Evolutionary conservation across 2,888 invertebrate genomes (phyloP).

Genomic region (Thereva nobilitata): DNA sequence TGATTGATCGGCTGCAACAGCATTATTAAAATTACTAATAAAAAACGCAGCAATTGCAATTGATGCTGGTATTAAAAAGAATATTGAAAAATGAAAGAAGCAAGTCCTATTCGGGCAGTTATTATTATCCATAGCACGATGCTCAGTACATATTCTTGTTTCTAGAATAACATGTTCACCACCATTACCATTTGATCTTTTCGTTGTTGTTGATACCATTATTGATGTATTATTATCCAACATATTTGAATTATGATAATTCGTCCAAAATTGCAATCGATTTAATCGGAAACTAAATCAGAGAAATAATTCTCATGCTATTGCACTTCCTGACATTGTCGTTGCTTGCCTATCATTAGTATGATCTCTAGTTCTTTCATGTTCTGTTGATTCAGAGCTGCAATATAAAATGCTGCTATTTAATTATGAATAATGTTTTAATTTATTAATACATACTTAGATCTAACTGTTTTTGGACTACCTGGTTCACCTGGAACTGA

Average conservation of each 20-base stretch:
- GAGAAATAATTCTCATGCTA: constrained; percentile 61
- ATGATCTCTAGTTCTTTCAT: constrained; percentile 56
- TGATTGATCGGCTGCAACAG: constrained; percentile 4
- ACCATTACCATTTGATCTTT: not conserved
- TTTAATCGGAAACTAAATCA: constrained; percentile 57
- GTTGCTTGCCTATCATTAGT: constrained; percentile 58
- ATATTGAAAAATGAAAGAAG: constrained; percentile 32
- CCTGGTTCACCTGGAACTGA: constrained; percentile 54
- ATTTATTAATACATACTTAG: constrained; percentile 51
- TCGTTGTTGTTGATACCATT: constrained; percentile 10
- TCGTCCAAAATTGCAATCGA: constrained; percentile 41
- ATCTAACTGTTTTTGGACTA: constrained; percentile 58
- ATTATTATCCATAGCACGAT: not conserved
- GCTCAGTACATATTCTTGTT: constrained; percentile 8
- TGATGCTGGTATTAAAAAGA: constrained; percentile 37
- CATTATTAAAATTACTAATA: constrained; percentile 32
- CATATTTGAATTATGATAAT: constrained; percentile 23
- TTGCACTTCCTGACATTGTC: constrained; percentile 60
- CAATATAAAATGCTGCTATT: constrained; percentile 24
- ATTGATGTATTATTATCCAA: constrained; percentile 1
- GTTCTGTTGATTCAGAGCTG: constrained; percentile 58
- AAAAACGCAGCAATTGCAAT: constrained; percentile 38
- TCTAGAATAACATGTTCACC: constrained; percentile 14
- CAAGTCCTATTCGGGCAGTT: not conserved
- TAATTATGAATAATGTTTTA: constrained; percentile 17